Percentiles rank a stretch among this genome's conserved stretches.
phyloP scores from a whole-genome alignment of 2,888 invertebrate genomes.

The Eristalis intricaria region DNA sequence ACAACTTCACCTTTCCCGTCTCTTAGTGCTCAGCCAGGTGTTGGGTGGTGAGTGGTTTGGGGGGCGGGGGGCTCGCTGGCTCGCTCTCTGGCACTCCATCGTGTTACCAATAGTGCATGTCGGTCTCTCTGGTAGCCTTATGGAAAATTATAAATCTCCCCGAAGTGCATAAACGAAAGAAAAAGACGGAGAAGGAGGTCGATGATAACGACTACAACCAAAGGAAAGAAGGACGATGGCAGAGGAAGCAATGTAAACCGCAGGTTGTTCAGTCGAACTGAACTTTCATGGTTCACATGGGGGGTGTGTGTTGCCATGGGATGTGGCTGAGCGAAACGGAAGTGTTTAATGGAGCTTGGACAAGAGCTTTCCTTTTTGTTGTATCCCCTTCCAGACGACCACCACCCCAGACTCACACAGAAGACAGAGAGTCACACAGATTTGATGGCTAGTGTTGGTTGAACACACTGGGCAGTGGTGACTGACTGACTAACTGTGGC shows the following conservation, averaged over 20 bases:
- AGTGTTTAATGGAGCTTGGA: constrained; percentile 67
- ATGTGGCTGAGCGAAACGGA: constrained; percentile 20
- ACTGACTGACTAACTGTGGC: constrained; percentile 25
- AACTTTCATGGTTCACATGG: constrained; percentile 21
- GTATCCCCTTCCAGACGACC: not conserved
- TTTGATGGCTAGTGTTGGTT: not conserved
- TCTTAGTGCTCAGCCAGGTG: constrained; percentile 8
- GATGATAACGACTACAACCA: constrained; percentile 31
- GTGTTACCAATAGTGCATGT: constrained; percentile 57
- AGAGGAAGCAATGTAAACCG: constrained; percentile 33
- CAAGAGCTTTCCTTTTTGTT: constrained; percentile 25
- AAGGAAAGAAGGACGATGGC: not conserved
- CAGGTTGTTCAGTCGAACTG: constrained; percentile 59
- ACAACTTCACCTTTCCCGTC: constrained; percentile 7
- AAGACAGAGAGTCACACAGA: not conserved
- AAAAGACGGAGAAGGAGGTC: constrained; percentile 32
- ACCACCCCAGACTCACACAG: not conserved
- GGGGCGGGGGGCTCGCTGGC: not conserved
- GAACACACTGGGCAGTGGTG: not conserved
- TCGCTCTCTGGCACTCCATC: constrained; percentile 2
- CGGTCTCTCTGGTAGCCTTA: constrained; percentile 56
- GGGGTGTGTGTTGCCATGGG: constrained; percentile 18
- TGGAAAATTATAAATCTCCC: constrained; percentile 69
- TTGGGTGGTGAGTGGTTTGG: not conserved
- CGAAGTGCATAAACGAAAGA: constrained; percentile 66